Conservation (phyloP, 2,113 vertebrate genomes). For the Sakesphorus luctuosus region DNA sequence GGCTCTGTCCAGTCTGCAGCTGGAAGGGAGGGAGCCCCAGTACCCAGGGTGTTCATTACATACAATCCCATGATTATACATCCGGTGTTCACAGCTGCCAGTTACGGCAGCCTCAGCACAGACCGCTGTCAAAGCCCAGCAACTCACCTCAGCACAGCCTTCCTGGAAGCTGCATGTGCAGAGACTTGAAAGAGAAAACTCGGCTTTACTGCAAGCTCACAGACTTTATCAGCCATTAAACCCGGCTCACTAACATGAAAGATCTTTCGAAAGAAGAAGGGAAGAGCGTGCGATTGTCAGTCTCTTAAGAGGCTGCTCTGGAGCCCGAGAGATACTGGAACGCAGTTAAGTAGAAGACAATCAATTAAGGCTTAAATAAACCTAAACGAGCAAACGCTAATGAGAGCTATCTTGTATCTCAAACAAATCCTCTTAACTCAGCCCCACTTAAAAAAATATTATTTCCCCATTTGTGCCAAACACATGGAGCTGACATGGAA, state of each 20-base stretch:
- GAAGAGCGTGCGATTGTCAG: background rate
- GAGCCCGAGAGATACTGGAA: constrained; percentile 16
- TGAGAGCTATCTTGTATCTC: constrained; percentile 25
- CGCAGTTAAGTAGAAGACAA: constrained; percentile 19
- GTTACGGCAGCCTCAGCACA: background rate
- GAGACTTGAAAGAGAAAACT: background rate
- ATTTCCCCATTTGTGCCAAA: background rate
- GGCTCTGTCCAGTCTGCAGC: background rate
- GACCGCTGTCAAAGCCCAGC: background rate
- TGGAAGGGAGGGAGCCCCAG: fast-evolving
- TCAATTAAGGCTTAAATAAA: constrained; percentile 63
- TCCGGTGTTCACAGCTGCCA: background rate
- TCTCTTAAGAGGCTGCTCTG: background rate
- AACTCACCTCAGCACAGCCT: background rate
- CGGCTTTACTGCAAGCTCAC: background rate
- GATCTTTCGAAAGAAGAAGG: background rate
- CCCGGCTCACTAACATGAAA: background rate
- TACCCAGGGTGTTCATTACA: fast-evolving
- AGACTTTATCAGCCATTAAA: background rate
- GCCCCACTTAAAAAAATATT: background rate
- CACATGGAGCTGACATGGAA: fast-evolving
- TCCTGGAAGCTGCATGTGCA: background rate
- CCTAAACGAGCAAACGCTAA: constrained; percentile 36
- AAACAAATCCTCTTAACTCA: constrained; percentile 48
- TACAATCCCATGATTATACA: fast-evolving